Base-by-base conservation (phyloP, 1,140 invertebrate genomes). In the Nymphalis io region DNA sequence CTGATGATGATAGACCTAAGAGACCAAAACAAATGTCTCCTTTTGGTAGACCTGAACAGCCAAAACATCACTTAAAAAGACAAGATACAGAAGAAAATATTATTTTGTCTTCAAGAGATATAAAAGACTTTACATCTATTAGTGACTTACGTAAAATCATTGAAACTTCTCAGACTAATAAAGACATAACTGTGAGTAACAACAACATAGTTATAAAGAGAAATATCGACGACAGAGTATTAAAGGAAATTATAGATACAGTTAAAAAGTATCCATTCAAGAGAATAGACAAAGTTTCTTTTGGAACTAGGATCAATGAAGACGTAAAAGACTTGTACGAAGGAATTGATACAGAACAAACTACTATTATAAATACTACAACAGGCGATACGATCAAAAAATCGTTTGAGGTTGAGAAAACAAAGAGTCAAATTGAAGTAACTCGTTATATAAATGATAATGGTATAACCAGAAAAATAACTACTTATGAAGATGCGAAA, bases 401-500 rank as follows among this genome's bases (percentile, higher is more conserved):
- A 64, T 80, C 91, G 44, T 93, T 89, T 79, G 87, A 92, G 73
- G 75, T 93, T 1, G 91, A 92, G 58, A 92, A 92, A 74, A 88
- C 85, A 13, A 88, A 83, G 66, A 93, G 90, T 75, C 91, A 92
- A 80, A 82, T 93, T 57, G 92, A 93, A 77, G 92, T 93, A 6
- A 89, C 89, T 12, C 83, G 87, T 46, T 93, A 93, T 61, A 87
- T 92, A 18, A 93, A 89, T 21, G 88, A 93, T 77, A 93, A 93
- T 75, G 92, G 92, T n/a, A 82, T 93, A 53, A 92, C 87, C 8
- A 90, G 87, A 27, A 93, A 91, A 77, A 81, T 87, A 73, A 92
- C 91, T 27, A 93, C 92, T 39, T 93, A 92, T 53, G 92, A 92
- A 79, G 92, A 93, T 73, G 87, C 89, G 8, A 92, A 92, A 79